Evolutionary conservation across 1,140 invertebrate species (phyloP).

Genomic region (Brachionus calyciflorus): DNA sequence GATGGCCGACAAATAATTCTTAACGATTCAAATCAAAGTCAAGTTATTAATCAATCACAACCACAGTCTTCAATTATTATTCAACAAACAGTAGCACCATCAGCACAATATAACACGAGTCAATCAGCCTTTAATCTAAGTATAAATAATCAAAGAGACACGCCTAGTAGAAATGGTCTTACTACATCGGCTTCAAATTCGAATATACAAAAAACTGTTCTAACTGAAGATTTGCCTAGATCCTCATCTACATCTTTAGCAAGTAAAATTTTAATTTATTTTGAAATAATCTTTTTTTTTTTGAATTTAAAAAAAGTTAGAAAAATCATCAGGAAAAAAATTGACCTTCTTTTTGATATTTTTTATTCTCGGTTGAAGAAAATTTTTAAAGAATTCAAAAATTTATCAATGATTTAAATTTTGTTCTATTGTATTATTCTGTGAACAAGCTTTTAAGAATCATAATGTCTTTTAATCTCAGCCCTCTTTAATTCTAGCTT

Average conservation of each 20-base stretch:
- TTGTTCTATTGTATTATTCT: too few species aligned
- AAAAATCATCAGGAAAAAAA: neutral
- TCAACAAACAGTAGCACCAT: conserved; percentile 17
- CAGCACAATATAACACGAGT: conserved; percentile 2
- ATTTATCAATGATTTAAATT: too few species aligned
- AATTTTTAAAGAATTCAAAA: too few species aligned
- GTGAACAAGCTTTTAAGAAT: too few species aligned
- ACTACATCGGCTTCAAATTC: neutral
- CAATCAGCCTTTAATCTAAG: conserved; percentile 31
- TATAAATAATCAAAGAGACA: neutral
- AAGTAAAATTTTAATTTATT: neutral
- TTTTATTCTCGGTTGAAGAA: too few species aligned
- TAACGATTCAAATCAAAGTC: neutral
- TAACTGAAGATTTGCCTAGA: neutral
- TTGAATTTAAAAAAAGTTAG: too few species aligned
- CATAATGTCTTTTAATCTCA: too few species aligned
- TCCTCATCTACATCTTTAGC: neutral
- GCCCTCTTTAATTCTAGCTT: too few species aligned
- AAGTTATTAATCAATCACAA: too few species aligned
- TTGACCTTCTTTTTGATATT: neutral
- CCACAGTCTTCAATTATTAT: conserved; percentile 1
- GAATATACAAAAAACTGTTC: neutral
- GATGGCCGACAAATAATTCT: conserved; percentile 22
- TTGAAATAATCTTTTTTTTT: conserved; percentile 49
- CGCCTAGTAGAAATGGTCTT: neutral